Evolutionary conservation across 2,113 vertebrate species (phyloP).

Genomic region (Amblyopsis rosae): DNA sequence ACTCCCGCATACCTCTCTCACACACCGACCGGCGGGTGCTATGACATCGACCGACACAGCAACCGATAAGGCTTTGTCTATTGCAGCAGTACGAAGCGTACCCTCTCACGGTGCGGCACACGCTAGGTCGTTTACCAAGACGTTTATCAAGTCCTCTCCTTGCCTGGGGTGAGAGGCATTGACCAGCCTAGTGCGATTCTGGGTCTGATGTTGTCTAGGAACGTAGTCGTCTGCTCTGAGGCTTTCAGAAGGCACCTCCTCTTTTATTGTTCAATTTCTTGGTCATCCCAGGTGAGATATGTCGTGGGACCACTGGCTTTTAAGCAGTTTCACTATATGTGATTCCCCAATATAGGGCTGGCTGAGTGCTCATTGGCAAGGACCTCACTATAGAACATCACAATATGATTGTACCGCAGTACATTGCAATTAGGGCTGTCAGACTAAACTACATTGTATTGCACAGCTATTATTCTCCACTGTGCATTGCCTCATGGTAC

Average conservation of each 20-base stretch:
- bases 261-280: conserved; percentile 25
- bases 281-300: conserved; percentile 3
- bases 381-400: too few relatives aligned
- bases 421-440: too few relatives aligned
- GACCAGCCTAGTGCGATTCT: neutral
- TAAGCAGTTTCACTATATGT: neutral
- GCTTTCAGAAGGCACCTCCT: conserved; percentile 16
- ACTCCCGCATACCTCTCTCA: neutral
- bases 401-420: too few relatives aligned
- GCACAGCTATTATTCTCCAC: neutral
- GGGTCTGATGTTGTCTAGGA: conserved; percentile 34
- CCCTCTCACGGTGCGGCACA: too few relatives aligned
- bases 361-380: too few relatives aligned
- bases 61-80: conserved; percentile 24
- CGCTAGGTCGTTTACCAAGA: neutral
- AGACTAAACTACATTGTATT: neutral
- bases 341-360: neutral
- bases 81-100: neutral
- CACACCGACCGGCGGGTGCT: neutral
- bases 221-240: conserved; percentile 1
- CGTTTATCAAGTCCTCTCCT: conserved; percentile 8
- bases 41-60: conserved; percentile 11
- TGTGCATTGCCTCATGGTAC: neutral
- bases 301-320: neutral
- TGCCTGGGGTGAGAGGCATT: neutral